These are phyloP conservation scores for Anastrepha ludens DNA, from an alignment of 1,140 invertebrate species.

Conservation along the genomic window DNA sequence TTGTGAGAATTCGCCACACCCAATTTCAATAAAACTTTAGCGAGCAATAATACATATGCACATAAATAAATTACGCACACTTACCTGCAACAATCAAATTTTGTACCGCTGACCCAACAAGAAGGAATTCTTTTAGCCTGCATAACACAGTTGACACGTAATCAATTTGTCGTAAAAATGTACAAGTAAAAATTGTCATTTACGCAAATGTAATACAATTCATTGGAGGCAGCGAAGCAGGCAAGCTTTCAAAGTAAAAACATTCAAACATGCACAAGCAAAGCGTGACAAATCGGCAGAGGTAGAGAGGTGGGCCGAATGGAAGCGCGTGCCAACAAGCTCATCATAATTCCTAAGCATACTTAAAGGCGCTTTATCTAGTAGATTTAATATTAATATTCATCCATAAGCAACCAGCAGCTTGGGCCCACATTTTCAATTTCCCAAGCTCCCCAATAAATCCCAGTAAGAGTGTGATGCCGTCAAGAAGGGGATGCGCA, in stretches of 20 bases:
- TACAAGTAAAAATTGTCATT: slow-evolving; percentile 16
- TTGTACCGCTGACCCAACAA: slow-evolving; percentile 2
- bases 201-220: not conserved
- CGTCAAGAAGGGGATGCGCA: slow-evolving; percentile 1
- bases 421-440: slow-evolving; percentile 43
- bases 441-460: slow-evolving; percentile 54
- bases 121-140: not conserved
- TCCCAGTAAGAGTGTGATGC: slow-evolving; percentile 28
- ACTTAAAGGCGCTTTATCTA: slow-evolving; percentile 59
- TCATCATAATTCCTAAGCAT: slow-evolving; percentile 70
- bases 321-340: slow-evolving; percentile 41
- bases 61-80: not conserved
- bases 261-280: too few species aligned
- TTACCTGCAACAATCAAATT: not conserved
- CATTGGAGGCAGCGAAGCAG: not conserved
- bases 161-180: slow-evolving; percentile 47
- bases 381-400: slow-evolving; percentile 54
- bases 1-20: not conserved
- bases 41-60: not conserved
- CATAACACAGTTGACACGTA: slow-evolving; percentile 39
- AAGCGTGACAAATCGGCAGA: not conserved
- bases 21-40: not conserved
- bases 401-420: slow-evolving; percentile 1
- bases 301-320: not conserved
- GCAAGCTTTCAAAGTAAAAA: not conserved